phyloP scores from a whole-genome alignment of 2,797 vertebrate species.

The Otolemur crassicaudatus region DNA sequence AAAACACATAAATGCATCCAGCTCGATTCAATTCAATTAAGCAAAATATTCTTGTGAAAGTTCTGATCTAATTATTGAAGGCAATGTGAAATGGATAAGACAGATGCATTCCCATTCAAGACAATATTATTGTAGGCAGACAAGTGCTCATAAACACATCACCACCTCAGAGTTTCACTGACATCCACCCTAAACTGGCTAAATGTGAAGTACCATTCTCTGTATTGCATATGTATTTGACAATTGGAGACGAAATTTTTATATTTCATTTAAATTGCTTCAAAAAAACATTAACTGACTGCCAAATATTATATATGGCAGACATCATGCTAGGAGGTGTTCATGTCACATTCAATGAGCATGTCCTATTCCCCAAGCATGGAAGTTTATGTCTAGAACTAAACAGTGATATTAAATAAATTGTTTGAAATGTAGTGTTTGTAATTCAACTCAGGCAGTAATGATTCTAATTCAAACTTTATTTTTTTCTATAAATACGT shows the following conservation, averaged over 20 bases:
- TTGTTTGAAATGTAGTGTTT: neutral
- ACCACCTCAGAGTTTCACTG: neutral
- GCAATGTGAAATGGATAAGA: neutral
- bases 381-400: neutral
- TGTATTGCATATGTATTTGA: neutral
- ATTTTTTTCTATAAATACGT: neutral
- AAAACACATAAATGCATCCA: neutral
- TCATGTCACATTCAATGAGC: neutral
- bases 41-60: neutral
- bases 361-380: neutral
- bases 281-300: neutral
- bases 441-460: neutral
- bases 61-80: neutral
- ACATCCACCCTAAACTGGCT: neutral
- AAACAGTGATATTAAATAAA: neutral
- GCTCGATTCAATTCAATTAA: neutral
- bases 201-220: neutral
- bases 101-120: neutral
- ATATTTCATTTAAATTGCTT: neutral
- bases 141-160: neutral
- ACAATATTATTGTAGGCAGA: neutral
- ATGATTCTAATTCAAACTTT: neutral
- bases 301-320: neutral
- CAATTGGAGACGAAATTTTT: neutral
- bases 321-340: neutral